Base-by-base conservation (phyloP, 2,888 invertebrate species). In the Spatulosminthurus flaviceps region DNA sequence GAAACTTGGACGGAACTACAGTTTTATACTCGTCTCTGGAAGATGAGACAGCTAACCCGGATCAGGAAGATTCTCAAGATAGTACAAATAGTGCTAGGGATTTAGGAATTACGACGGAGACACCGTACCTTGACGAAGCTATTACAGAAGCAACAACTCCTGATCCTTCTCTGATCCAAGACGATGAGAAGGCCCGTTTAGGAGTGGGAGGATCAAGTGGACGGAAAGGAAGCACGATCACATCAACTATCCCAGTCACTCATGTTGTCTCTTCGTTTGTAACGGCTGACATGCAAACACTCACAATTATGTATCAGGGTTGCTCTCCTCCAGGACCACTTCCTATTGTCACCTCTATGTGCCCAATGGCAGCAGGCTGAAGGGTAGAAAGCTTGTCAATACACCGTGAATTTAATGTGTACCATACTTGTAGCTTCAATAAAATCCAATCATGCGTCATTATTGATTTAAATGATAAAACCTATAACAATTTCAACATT, bases 231-330 rank as follows among this genome's bases (percentile, higher is more conserved):
- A 22, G 61, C 0, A 81, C 81, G 5, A 75, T 74, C 13, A 83
- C 83, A 7, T 79, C 81, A 0, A 60, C 78, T n/a, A 83, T 83
- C 22, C 43, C 82, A 1, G 81, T 83, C 21, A 83, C 83, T 2
- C 78, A 79, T 60, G 82, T 83, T 1, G 75, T 76, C 7, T 75
- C 69, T 19, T 51, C 51, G 7, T 19, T n/a, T 16, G 51, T 51
- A 5, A 61, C 74, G 0, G 76, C 82, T 9, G 83, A 80, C 0
- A 51, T 43, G 64, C 74, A 79, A 1, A 82, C 82, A 0, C 24
- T 85, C 13, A 77, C 81, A 0, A 69, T 85, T 1, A 79, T 4
- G n/a, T 85, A 84, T 67, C 61, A 67, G 1, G 84, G 85, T 0
- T 85, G 85, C 64, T 73, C 77, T 11, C 84, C 85, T 0, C 76